Conservation (phyloP, 2,797 vertebrate species). For the Coregonus sp. region DNA sequence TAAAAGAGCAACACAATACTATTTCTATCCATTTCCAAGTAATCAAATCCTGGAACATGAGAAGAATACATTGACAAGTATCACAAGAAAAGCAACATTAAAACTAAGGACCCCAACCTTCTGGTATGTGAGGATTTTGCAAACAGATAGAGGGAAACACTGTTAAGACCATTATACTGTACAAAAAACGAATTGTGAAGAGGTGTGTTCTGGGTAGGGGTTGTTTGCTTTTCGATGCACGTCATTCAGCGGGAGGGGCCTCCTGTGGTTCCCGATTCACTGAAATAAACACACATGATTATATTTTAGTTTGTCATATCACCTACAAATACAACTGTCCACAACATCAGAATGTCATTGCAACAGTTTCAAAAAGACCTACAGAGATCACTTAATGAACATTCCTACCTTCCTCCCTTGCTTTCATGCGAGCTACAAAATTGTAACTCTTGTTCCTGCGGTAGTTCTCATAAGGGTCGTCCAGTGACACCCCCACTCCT, state of each 20-base stretch:
- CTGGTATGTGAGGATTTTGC: neutral
- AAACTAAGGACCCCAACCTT: slow-evolving; percentile 5
- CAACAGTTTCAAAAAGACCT: neutral
- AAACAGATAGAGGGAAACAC: neutral
- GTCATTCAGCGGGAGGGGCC: slow-evolving; percentile 10
- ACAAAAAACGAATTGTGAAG: slow-evolving; percentile 2
- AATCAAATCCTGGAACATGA: slow-evolving; percentile 11
- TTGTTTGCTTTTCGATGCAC: neutral
- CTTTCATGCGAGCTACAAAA: slow-evolving; percentile 98
- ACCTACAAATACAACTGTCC: neutral
- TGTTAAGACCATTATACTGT: neutral
- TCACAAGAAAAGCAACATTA: slow-evolving; percentile 22
- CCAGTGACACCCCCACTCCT: slow-evolving; percentile 93
- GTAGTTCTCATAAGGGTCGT: slow-evolving; percentile 97
- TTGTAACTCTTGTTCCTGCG: slow-evolving; percentile 97
- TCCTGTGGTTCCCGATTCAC: slow-evolving; percentile 10
- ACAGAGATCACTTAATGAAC: neutral
- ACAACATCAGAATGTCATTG: neutral
- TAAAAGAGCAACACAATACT: slow-evolving; percentile 18
- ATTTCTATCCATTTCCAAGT: slow-evolving; percentile 32
- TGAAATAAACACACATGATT: neutral
- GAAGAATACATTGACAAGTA: slow-evolving; percentile 34
- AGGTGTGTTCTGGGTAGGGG: neutral
- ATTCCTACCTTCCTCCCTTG: slow-evolving; percentile 91
- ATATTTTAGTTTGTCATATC: neutral